Conservation (phyloP, 2,113 vertebrate genomes). For the Gavialis gangeticus region DNA sequence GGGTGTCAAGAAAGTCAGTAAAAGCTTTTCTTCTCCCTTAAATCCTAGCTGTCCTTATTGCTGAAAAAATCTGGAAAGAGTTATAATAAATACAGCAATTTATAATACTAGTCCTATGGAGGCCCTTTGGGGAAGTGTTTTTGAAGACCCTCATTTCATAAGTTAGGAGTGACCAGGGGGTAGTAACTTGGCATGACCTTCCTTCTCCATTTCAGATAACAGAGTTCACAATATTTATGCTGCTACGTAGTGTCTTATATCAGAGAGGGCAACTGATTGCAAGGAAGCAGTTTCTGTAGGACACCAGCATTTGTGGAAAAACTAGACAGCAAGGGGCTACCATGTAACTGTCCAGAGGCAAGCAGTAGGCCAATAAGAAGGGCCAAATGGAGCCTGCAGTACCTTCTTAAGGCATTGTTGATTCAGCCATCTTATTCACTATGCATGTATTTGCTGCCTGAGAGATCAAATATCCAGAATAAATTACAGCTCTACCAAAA, state of each 20-base stretch:
- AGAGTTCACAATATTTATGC: background rate
- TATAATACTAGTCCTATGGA: background rate
- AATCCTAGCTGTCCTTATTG: background rate
- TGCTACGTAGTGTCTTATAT: background rate
- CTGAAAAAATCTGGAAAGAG: background rate
- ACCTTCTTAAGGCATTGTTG: too few species aligned
- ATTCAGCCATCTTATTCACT: background rate
- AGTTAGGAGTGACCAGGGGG: rapidly evolving
- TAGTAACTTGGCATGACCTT: background rate
- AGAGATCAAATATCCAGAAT: background rate
- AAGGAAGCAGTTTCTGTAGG: background rate
- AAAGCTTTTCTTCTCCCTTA: background rate
- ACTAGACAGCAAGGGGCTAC: background rate
- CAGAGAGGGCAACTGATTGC: background rate
- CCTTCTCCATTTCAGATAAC: background rate
- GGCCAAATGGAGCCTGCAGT: background rate
- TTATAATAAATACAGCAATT: background rate
- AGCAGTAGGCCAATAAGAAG: background rate
- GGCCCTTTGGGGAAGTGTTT: background rate
- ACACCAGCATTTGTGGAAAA: background rate
- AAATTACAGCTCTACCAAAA: background rate
- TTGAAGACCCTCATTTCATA: background rate
- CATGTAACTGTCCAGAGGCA: background rate
- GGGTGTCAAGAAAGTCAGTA: rapidly evolving
- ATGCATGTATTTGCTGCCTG: background rate